Percentiles rank a stretch among this genome's conserved stretches.
Conservation (phyloP, 2,113 vertebrate species). For the Tiliqua scincoides region DNA sequence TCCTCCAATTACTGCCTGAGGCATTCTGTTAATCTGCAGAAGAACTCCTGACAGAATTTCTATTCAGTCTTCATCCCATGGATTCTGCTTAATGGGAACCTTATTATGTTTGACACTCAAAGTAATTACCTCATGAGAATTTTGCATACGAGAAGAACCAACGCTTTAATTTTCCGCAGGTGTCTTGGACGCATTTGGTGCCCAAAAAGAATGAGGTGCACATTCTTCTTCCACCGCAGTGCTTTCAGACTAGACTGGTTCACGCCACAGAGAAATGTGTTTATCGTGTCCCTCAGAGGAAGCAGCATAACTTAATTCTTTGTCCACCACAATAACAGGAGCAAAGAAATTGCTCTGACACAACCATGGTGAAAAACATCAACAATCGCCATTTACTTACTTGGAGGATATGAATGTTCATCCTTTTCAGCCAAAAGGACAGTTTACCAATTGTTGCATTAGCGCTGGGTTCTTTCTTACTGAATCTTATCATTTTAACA, state of each 20-base stretch:
- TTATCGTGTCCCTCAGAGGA: conserved; percentile 38
- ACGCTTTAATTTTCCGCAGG: conserved; percentile 79
- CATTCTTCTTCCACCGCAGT: conserved; percentile 62
- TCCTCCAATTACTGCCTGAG: conserved; percentile 44
- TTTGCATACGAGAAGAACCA: conserved; percentile 65
- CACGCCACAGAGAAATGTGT: conserved; percentile 38
- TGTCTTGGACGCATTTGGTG: conserved; percentile 69
- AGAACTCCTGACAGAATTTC: conserved; percentile 53
- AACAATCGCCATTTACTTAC: conserved; percentile 16
- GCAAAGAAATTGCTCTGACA: conserved; percentile 26
- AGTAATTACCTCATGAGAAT: conserved; percentile 77
- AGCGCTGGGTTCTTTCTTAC: rapidly evolving
- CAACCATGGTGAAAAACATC: conserved; percentile 1
- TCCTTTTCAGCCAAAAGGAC: neutral
- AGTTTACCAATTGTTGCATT: neutral
- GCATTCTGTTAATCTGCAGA: conserved; percentile 64
- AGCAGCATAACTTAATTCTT: conserved; percentile 19
- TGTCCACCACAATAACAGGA: conserved; percentile 16
- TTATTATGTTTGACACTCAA: conserved; percentile 69
- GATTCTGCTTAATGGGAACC: conserved; percentile 68
- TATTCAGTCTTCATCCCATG: conserved; percentile 68
- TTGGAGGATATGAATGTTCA: conserved; percentile 3
- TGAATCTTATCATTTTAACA: conserved; percentile 10
- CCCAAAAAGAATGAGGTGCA: conserved; percentile 62
- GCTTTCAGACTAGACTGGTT: conserved; percentile 46